Conservation (phyloP, 37 sponge, comb jelly and placozoan species). For the Chondrilla cf. caribensis region DNA sequence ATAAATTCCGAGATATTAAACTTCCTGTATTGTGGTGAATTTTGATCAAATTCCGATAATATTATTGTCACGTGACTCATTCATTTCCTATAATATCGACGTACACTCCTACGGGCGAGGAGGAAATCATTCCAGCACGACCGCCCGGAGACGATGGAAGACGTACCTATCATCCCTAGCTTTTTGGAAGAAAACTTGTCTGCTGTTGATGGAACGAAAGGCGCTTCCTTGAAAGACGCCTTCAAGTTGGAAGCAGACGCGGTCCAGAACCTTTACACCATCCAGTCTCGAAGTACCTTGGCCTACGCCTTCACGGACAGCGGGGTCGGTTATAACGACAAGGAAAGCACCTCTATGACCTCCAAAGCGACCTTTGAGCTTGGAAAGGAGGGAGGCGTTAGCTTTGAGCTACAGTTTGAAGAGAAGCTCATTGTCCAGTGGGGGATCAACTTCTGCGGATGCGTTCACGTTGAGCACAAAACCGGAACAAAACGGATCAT, state of each 20-base stretch:
- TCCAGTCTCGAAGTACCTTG: neutral
- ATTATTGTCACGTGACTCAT: too few relatives aligned
- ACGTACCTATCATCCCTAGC: conserved; percentile 53
- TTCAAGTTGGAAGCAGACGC: conserved; percentile 21
- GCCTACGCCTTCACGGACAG: conserved; percentile 45
- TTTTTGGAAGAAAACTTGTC: conserved; percentile 47
- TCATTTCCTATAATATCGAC: too few relatives aligned
- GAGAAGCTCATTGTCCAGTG: conserved; percentile 49
- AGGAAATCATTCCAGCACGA: too few relatives aligned
- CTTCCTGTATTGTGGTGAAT: conserved; percentile 33
- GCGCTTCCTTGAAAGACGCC: conserved; percentile 16
- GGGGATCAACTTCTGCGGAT: conserved; percentile 84
- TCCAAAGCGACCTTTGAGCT: conserved; percentile 30
- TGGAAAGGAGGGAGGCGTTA: neutral
- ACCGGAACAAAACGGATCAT: conserved; percentile 50
- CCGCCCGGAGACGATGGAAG: too few relatives aligned
- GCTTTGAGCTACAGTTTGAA: conserved; percentile 37
- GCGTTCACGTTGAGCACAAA: conserved; percentile 48
- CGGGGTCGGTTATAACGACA: conserved; percentile 77
- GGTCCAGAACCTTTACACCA: conserved; percentile 39
- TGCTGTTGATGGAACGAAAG: conserved; percentile 37
- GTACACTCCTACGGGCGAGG: too few relatives aligned
- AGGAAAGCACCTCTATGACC: conserved; percentile 19
- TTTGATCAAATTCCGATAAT: too few relatives aligned
- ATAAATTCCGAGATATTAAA: conserved; percentile 3